Conservation (phyloP, 2,888 invertebrate species). For the Lagria hirta region DNA sequence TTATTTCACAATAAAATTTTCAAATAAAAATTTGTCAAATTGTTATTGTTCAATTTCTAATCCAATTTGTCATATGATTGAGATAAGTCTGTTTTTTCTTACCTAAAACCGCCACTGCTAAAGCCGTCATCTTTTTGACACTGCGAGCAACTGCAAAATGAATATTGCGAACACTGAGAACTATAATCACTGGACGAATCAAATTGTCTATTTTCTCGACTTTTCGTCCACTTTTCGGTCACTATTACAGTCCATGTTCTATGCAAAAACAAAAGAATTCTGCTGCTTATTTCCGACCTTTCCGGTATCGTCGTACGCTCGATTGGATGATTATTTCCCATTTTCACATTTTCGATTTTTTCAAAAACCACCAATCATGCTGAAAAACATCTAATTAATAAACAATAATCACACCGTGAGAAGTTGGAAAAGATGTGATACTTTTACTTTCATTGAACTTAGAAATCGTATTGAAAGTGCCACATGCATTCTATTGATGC, state of each 20-base stretch:
- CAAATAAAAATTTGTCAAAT: no score
- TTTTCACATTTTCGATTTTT: slow-evolving; percentile 19
- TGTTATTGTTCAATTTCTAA: not conserved
- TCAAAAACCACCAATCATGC: no score
- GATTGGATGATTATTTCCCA: slow-evolving; percentile 18
- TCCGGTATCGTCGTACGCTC: not conserved
- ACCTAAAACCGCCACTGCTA: slow-evolving; percentile 36
- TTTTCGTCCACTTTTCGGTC: slow-evolving; percentile 40
- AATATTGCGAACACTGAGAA: slow-evolving; percentile 44
- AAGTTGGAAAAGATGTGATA: no score
- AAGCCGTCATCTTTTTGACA: slow-evolving; percentile 46
- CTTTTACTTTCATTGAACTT: slow-evolving; percentile 21
- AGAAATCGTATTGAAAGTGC: slow-evolving; percentile 15
- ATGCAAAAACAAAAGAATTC: slow-evolving; percentile 46
- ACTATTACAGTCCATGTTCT: slow-evolving; percentile 50
- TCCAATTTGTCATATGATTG: not conserved
- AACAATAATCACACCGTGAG: no score
- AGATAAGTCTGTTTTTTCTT: no score
- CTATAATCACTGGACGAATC: slow-evolving; percentile 38
- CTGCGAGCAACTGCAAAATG: slow-evolving; percentile 49
- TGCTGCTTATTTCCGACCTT: slow-evolving; percentile 34
- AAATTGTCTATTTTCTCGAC: slow-evolving; percentile 21
- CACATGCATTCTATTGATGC: no score
- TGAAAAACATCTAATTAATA: no score
- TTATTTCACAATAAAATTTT: no score